Evolutionary conservation across 2,888 invertebrate species (phyloP).

Genomic region (Diloba caeruleocephala): DNA sequence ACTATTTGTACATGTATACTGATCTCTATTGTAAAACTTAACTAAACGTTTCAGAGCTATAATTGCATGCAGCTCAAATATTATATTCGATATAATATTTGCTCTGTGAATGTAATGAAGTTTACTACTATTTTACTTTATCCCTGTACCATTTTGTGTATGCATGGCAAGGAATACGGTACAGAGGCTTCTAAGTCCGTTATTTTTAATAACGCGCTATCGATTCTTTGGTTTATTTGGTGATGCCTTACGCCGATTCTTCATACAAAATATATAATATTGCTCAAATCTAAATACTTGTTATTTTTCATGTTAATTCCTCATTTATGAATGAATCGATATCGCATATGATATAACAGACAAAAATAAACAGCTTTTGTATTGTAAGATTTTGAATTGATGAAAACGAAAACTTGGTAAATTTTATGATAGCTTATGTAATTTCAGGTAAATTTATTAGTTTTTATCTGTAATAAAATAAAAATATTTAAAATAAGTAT

Average conservation of each 20-base stretch:
- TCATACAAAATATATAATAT: too few species aligned
- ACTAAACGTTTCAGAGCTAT: slow-evolving; percentile 29
- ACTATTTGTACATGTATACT: slow-evolving; percentile 48
- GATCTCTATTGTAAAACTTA: slow-evolving; percentile 39
- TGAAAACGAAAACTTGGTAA: too few species aligned
- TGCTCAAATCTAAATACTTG: too few species aligned
- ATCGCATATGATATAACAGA: too few species aligned
- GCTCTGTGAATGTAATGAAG: slow-evolving; percentile 41
- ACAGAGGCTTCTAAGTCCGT: slow-evolving; percentile 5
- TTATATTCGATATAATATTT: slow-evolving; percentile 33
- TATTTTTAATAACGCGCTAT: slow-evolving; percentile 12
- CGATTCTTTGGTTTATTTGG: slow-evolving; percentile 32
- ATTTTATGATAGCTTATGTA: too few species aligned
- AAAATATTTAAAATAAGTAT: slow-evolving; percentile 10
- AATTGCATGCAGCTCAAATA: slow-evolving; percentile 20
- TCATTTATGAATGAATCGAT: too few species aligned
- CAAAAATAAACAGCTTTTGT: too few species aligned
- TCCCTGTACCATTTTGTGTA: slow-evolving; percentile 20
- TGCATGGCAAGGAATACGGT: slow-evolving; percentile 14
- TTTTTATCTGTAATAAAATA: too few species aligned
- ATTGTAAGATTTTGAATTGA: too few species aligned
- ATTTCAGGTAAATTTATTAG: too few species aligned
- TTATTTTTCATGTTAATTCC: too few species aligned
- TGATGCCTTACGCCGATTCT: too few species aligned
- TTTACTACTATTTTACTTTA: slow-evolving; percentile 22